A percentile compares a stretch with the other conserved stretches of the same genome.
phyloP scores from a whole-genome alignment of 2,797 vertebrate genomes.

The Etheostoma perlongum region DNA sequence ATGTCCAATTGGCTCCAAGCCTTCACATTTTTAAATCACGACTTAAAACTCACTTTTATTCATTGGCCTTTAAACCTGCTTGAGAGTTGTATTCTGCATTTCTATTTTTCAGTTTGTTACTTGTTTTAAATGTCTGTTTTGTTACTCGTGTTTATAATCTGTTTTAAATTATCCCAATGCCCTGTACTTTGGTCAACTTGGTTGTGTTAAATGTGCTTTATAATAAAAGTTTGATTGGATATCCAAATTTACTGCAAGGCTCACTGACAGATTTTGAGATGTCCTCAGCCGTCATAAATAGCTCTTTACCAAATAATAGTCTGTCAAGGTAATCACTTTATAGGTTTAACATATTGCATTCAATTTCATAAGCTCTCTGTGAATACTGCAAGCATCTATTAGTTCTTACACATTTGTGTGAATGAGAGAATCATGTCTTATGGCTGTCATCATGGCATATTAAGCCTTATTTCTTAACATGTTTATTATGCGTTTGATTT shows the following conservation, averaged over 20 bases:
- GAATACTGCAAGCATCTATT: slow-evolving; percentile 41
- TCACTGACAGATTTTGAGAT: slow-evolving; percentile 28
- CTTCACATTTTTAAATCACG: no score
- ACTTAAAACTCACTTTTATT: no score
- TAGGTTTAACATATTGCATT: slow-evolving; percentile 36
- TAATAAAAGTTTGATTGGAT: neutral
- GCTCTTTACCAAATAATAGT: slow-evolving; percentile 30
- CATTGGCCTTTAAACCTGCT: no score
- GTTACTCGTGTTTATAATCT: no score
- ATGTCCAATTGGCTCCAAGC: no score
- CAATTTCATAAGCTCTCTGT: slow-evolving; percentile 36
- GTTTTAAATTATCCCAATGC: no score
- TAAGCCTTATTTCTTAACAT: neutral
- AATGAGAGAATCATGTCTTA: slow-evolving; percentile 29
- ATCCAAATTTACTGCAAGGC: slow-evolving; percentile 8
- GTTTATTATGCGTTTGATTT: neutral
- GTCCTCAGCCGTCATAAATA: slow-evolving; percentile 37
- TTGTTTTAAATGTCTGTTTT: no score
- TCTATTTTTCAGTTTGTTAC: no score
- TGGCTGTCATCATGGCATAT: slow-evolving; percentile 23
- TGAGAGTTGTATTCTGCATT: no score
- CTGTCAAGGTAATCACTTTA: slow-evolving; percentile 16
- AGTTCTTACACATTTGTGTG: slow-evolving; percentile 40
- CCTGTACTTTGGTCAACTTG: no score
- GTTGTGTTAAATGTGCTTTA: no score